Percentiles rank a stretch among this genome's conserved stretches.
phyloP scores from a whole-genome alignment of 2,113 vertebrate species.

The Cromileptes altivelis region DNA sequence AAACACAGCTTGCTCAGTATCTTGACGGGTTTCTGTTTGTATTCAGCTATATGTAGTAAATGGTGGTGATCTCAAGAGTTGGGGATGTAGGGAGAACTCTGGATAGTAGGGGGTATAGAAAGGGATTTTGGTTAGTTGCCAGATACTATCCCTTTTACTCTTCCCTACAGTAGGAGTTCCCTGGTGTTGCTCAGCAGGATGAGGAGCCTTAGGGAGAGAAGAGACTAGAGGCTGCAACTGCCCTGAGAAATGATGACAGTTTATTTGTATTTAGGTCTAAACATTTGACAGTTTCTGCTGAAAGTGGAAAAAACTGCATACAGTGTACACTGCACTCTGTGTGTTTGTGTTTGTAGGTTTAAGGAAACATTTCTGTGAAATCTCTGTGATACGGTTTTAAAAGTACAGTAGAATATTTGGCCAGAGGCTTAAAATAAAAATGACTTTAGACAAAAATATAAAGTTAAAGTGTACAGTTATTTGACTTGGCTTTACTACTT shows the following conservation, averaged over 20 bases:
- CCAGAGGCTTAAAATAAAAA: not conserved
- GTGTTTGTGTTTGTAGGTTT: constrained; percentile 3
- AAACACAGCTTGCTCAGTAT: constrained; percentile 5
- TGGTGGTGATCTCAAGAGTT: not conserved
- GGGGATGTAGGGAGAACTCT: constrained; percentile 2
- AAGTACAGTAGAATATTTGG: not conserved
- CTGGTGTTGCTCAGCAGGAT: constrained; percentile 3
- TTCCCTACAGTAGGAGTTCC: constrained; percentile 1
- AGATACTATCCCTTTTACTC: constrained; percentile 6
- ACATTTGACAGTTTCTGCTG: not conserved
- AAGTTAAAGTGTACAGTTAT: not conserved
- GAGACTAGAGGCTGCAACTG: constrained; percentile 3
- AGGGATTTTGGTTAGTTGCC: constrained; percentile 4
- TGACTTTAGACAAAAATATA: too few species aligned
- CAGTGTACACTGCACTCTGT: not conserved
- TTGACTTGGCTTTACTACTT: not conserved
- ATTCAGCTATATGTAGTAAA: constrained; percentile 20
- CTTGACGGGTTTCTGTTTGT: constrained; percentile 33
- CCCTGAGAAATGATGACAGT: constrained; percentile 23
- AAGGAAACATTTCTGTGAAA: constrained; percentile 2
- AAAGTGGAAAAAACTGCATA: constrained; percentile 1
- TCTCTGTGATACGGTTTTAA: not conserved
- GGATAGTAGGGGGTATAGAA: not conserved
- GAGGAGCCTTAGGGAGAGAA: constrained; percentile 2
- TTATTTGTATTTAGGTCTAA: constrained; percentile 30